These are phyloP conservation scores for Urophycis tenuis DNA, from an alignment of 2,797 vertebrate species.

Conservation along the genomic window DNA sequence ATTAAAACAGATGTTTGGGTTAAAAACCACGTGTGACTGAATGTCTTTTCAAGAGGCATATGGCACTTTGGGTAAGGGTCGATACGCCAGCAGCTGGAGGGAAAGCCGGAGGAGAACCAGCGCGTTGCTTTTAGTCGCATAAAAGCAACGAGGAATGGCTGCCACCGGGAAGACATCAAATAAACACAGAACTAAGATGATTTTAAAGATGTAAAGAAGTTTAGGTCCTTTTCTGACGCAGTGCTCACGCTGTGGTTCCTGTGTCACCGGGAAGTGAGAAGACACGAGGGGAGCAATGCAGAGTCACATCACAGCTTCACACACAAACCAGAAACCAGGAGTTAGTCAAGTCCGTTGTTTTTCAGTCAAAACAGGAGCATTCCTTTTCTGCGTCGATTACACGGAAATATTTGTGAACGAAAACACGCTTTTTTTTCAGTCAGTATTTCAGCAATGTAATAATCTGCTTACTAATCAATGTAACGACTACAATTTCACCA, in stretches of 20 bases:
- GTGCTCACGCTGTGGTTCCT: not conserved
- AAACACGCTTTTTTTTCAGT: slow-evolving; percentile 34
- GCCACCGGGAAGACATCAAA: too few species aligned
- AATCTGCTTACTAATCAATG: slow-evolving; percentile 8
- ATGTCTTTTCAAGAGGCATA: not conserved
- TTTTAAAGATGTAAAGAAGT: not conserved
- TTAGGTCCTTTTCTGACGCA: not conserved
- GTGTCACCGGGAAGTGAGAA: not conserved
- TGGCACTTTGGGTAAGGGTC: not conserved
- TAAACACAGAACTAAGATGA: not conserved
- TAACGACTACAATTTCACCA: not conserved
- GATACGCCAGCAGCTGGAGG: not conserved
- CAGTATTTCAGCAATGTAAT: slow-evolving; percentile 13
- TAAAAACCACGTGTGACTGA: not conserved
- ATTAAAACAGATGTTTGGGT: not conserved
- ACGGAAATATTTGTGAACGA: slow-evolving; percentile 13
- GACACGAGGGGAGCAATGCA: not conserved
- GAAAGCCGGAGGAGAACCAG: not conserved
- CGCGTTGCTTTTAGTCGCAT: not conserved
- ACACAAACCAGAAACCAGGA: not conserved
- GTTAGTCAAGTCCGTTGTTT: slow-evolving; percentile 10
- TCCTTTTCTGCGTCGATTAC: slow-evolving; percentile 7
- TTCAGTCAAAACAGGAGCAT: slow-evolving; percentile 20
- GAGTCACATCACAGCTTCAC: not conserved
- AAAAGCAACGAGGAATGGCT: not conserved